Evolutionary conservation across 35 echinoderm and acorn worm genomes (phyloP).

Genomic region (Holothuria glaberrima): DNA sequence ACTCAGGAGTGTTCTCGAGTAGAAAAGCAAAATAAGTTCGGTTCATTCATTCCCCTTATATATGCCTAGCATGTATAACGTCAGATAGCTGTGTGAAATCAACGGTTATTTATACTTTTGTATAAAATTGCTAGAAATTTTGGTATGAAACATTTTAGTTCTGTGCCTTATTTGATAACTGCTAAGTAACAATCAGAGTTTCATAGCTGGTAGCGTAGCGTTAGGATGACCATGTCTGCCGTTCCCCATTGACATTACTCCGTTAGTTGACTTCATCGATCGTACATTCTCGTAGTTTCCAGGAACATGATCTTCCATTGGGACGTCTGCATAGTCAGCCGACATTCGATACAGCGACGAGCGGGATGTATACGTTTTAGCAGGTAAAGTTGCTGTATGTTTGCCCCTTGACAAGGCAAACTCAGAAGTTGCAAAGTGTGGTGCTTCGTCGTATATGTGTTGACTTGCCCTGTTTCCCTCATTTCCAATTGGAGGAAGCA

Average conservation of each 20-base stretch:
- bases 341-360: slow-evolving; percentile 36
- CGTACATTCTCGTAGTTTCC: slow-evolving; percentile 47
- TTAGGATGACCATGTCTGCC: slow-evolving; percentile 27
- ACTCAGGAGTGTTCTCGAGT: too few species aligned
- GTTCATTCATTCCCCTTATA: too few species aligned
- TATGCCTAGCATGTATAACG: too few species aligned
- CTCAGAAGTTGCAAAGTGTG: slow-evolving; percentile 43
- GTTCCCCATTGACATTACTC: not conserved
- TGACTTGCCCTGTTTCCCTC: slow-evolving; percentile 7
- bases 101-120: too few species aligned
- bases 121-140: too few species aligned
- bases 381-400: slow-evolving; percentile 19
- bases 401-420: slow-evolving; percentile 40
- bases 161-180: too few species aligned
- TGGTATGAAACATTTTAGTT: too few species aligned
- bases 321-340: slow-evolving; percentile 49
- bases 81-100: too few species aligned
- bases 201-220: slow-evolving; percentile 34
- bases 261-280: not conserved
- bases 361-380: slow-evolving; percentile 32
- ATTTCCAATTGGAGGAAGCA: slow-evolving; percentile 6
- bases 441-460: slow-evolving; percentile 51
- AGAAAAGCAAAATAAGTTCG: too few species aligned
- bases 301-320: not conserved
- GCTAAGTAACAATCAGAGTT: not conserved